These are phyloP conservation scores for Bombylius discolor DNA, from an alignment of 2,888 invertebrate genomes.

Conservation along the genomic window DNA sequence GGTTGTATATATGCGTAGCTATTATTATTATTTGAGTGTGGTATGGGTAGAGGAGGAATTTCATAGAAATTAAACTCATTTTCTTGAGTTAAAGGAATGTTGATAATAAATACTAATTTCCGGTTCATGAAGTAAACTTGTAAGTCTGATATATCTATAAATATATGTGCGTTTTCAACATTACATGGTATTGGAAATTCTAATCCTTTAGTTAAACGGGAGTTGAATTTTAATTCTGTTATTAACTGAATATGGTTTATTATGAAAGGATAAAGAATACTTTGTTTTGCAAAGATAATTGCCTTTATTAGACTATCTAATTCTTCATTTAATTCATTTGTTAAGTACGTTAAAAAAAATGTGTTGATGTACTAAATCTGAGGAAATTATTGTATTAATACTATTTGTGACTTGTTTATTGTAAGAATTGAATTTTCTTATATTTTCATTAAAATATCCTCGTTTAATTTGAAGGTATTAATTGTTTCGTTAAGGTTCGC, in stretches of 20 bases:
- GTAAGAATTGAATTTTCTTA: slow-evolving; percentile 7
- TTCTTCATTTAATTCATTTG: slow-evolving; percentile 11
- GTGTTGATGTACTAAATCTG: slow-evolving; percentile 3
- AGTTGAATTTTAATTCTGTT: too few species aligned
- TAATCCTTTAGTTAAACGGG: not conserved
- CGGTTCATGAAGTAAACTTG: too few species aligned
- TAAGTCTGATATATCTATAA: too few species aligned
- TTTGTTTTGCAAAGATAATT: slow-evolving; percentile 9
- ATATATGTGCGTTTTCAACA: not conserved
- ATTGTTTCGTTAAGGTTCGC: slow-evolving; percentile 14
- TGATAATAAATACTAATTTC: too few species aligned
- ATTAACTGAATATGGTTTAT: not conserved
- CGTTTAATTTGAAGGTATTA: slow-evolving; percentile 11
- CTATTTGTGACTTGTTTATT: not conserved
- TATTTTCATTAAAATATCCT: slow-evolving; percentile 14
- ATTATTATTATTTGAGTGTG: too few species aligned
- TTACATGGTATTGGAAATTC: not conserved
- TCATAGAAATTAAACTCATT: too few species aligned
- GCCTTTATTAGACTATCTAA: slow-evolving; percentile 9
- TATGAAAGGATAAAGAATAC: not conserved
- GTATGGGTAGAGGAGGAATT: too few species aligned
- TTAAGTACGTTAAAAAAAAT: slow-evolving; percentile 10
- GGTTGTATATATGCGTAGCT: not conserved
- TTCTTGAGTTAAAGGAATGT: not conserved
- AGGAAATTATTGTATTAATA: not conserved